These are phyloP conservation scores for Clinocottus analis DNA, from an alignment of 2,113 vertebrate genomes.

Conservation along the genomic window DNA sequence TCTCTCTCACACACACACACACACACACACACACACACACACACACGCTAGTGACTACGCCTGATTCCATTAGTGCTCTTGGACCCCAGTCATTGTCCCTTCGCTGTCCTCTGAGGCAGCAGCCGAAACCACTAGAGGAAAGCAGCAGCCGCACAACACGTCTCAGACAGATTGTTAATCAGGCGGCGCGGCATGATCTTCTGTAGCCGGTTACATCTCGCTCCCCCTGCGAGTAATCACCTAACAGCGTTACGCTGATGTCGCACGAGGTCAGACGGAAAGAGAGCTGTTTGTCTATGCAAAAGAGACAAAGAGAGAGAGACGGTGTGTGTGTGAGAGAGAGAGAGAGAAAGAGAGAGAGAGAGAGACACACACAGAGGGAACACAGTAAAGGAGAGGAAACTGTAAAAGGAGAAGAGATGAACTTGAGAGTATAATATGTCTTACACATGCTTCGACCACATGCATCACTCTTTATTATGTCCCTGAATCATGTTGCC, in stretches of 20 bases:
- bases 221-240: slow-evolving; percentile 63
- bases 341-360: background rate
- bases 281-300: slow-evolving; percentile 45
- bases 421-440: background rate
- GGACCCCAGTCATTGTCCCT: slow-evolving; percentile 62
- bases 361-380: background rate
- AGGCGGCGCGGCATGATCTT: slow-evolving; percentile 63
- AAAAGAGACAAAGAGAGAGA: slow-evolving; percentile 15
- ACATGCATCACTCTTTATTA: background rate
- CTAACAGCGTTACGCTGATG: slow-evolving; percentile 65
- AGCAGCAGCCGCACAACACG: slow-evolving; percentile 45
- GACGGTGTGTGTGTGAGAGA: too few species aligned
- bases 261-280: slow-evolving; percentile 51
- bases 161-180: slow-evolving; percentile 74
- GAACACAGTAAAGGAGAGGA: background rate
- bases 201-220: slow-evolving; percentile 53
- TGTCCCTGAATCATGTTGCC: slow-evolving; percentile 6
- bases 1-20: slow-evolving; percentile 11
- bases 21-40: slow-evolving; percentile 14
- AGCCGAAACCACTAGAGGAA: slow-evolving; percentile 57
- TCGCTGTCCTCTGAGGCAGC: slow-evolving; percentile 61
- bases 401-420: background rate
- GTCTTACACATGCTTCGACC: background rate
- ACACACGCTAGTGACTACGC: slow-evolving; percentile 8
- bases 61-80: slow-evolving; percentile 66